These are phyloP conservation scores for Epinephelus coioides DNA, from an alignment of 2,797 vertebrate species.

Conservation along the genomic window DNA sequence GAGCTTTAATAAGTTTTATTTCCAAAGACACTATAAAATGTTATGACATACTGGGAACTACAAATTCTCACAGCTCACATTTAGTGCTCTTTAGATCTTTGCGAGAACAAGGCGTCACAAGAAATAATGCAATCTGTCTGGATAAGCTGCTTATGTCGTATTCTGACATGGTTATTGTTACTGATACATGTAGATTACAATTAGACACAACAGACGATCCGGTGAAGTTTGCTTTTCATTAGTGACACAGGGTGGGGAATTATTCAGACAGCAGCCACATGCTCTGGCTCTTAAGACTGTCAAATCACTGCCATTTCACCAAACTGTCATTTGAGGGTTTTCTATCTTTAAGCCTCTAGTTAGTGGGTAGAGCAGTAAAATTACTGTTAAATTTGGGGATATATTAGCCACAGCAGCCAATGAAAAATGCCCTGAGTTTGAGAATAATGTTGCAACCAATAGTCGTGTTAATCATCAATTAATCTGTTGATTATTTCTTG, in stretches of 20 bases:
- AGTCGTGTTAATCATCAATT: not conserved
- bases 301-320: slow-evolving; percentile 19
- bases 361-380: not conserved
- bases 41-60: slow-evolving; percentile 64
- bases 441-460: not conserved
- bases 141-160: slow-evolving; percentile 60
- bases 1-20: slow-evolving; percentile 65
- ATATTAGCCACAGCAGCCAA: not conserved
- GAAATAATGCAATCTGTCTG: slow-evolving; percentile 56
- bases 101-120: slow-evolving; percentile 47
- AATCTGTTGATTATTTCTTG: not conserved
- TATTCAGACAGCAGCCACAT: slow-evolving; percentile 22
- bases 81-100: slow-evolving; percentile 54
- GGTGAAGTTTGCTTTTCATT: slow-evolving; percentile 47
- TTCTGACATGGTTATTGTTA: slow-evolving; percentile 55
- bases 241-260: slow-evolving; percentile 30
- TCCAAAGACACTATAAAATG: slow-evolving; percentile 64
- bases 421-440: not conserved
- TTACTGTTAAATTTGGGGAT: not conserved
- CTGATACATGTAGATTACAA: slow-evolving; percentile 64
- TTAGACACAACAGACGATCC: slow-evolving; percentile 47
- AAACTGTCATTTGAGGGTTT: not conserved
- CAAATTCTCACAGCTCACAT: slow-evolving; percentile 66
- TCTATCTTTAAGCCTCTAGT: not conserved
- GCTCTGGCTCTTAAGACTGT: slow-evolving; percentile 20